Conservation (phyloP, 2,797 vertebrate genomes). For the Phrynocephalus vlangalii region DNA sequence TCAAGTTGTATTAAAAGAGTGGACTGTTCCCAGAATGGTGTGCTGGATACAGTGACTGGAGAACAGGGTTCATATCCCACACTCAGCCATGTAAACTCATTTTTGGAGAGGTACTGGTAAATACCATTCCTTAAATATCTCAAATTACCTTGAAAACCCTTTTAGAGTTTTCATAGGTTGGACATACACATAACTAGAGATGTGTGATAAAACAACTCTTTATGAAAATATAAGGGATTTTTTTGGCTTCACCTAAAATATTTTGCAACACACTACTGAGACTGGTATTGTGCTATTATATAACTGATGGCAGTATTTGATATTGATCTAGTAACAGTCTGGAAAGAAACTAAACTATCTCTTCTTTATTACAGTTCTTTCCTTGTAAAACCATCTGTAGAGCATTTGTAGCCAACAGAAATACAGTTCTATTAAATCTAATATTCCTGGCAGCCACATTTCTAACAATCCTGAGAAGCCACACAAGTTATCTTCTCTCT, state of each 20-base stretch:
- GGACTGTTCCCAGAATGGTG: slow-evolving; percentile 16
- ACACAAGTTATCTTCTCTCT: not conserved
- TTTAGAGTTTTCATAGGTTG: too few relatives aligned
- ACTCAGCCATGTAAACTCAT: too few relatives aligned
- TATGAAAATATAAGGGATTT: not conserved
- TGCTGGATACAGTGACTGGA: not conserved
- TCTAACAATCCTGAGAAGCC: not conserved
- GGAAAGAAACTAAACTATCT: slow-evolving; percentile 56
- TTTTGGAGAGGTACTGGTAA: too few relatives aligned
- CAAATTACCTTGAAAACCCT: too few relatives aligned
- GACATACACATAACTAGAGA: not conserved
- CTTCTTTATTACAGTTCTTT: slow-evolving; percentile 41
- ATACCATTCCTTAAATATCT: too few relatives aligned
- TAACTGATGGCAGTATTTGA: slow-evolving; percentile 11
- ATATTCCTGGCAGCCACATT: slow-evolving; percentile 44
- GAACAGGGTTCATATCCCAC: too few relatives aligned
- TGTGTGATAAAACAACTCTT: not conserved
- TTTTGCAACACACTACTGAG: slow-evolving; percentile 55
- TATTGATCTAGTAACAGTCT: slow-evolving; percentile 71
- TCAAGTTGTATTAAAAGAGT: slow-evolving; percentile 23
- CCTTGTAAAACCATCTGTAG: slow-evolving; percentile 62
- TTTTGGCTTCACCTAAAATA: slow-evolving; percentile 44
- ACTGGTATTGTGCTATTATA: not conserved
- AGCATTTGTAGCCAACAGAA: slow-evolving; percentile 50
- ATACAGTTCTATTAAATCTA: slow-evolving; percentile 1